phyloP scores from a whole-genome alignment of 2,888 invertebrate genomes.

The Beris chalybata region DNA sequence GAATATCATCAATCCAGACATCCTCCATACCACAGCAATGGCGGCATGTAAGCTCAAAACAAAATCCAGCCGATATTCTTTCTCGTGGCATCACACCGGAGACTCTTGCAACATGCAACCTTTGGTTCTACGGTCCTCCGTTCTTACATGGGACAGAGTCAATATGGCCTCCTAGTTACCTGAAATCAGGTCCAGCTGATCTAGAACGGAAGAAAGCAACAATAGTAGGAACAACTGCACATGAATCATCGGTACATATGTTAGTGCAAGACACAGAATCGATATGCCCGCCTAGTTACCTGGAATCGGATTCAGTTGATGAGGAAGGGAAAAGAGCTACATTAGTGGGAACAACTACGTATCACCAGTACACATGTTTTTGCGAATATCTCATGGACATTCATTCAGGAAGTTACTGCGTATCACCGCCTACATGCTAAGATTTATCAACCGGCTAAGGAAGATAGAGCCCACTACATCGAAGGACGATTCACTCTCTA shows the following conservation, averaged over 20 bases:
- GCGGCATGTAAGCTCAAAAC: conserved; percentile 24
- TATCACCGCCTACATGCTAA: not conserved
- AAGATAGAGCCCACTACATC: not conserved
- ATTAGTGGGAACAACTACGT: not conserved
- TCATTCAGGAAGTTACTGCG: not conserved
- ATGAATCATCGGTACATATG: not conserved
- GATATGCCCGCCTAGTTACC: not conserved
- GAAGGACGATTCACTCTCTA: no score
- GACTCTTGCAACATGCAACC: conserved; percentile 24
- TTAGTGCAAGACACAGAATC: not conserved
- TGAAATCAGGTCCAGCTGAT: not conserved
- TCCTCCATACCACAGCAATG: not conserved
- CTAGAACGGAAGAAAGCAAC: not conserved
- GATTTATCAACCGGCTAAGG: not conserved
- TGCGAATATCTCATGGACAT: not conserved
- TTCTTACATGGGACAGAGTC: conserved; percentile 21
- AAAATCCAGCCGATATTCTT: conserved; percentile 35
- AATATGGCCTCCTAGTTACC: not conserved
- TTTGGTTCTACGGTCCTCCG: conserved; percentile 34
- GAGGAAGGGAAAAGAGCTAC: not conserved
- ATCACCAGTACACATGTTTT: not conserved
- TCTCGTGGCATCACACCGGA: conserved; percentile 31
- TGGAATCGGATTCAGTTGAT: not conserved
- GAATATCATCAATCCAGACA: not conserved
- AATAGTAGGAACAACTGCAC: not conserved